Evolutionary conservation across 2,113 vertebrate genomes (phyloP).

Genomic region (Nematolebias whitei): DNA sequence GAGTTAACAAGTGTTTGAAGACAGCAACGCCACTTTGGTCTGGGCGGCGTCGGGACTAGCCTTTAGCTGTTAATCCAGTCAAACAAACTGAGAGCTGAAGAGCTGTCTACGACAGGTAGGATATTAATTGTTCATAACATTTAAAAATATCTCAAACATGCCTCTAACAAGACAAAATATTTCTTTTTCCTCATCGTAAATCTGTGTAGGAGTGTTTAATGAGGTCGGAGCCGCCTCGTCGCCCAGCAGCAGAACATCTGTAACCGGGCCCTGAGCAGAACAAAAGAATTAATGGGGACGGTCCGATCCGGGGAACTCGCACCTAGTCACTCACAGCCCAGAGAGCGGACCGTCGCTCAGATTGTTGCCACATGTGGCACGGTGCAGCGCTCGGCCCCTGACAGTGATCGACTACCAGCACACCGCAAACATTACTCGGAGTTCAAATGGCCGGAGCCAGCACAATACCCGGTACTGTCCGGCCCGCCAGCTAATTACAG

Average conservation of each 20-base stretch:
- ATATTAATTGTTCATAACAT: too few relatives aligned
- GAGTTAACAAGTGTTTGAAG: too few relatives aligned
- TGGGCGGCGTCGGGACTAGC: too few relatives aligned
- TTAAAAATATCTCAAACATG: too few relatives aligned
- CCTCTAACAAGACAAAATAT: constrained; percentile 30
- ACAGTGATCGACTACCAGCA: constrained; percentile 77
- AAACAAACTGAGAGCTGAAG: too few relatives aligned
- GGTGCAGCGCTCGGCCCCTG: constrained; percentile 66
- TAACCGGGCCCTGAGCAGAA: constrained; percentile 38
- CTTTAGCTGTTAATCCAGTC: too few relatives aligned
- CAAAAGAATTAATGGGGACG: constrained; percentile 68
- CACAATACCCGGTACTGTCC: constrained; percentile 49
- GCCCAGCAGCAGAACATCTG: constrained; percentile 51
- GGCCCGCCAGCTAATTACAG: constrained; percentile 62
- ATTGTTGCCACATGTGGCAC: constrained; percentile 84
- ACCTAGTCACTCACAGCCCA: constrained; percentile 77
- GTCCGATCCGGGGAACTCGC: constrained; percentile 68
- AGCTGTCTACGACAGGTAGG: too few relatives aligned
- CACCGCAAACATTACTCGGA: constrained; percentile 64
- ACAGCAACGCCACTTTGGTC: too few relatives aligned
- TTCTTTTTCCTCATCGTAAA: constrained; percentile 32
- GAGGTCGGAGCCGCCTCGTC: constrained; percentile 66
- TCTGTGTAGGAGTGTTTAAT: constrained; percentile 33
- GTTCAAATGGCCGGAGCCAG: constrained; percentile 52
- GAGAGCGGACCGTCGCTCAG: constrained; percentile 76